Base-by-base conservation (phyloP, 2,888 invertebrate genomes). In the Lacanobia wlatinum region DNA sequence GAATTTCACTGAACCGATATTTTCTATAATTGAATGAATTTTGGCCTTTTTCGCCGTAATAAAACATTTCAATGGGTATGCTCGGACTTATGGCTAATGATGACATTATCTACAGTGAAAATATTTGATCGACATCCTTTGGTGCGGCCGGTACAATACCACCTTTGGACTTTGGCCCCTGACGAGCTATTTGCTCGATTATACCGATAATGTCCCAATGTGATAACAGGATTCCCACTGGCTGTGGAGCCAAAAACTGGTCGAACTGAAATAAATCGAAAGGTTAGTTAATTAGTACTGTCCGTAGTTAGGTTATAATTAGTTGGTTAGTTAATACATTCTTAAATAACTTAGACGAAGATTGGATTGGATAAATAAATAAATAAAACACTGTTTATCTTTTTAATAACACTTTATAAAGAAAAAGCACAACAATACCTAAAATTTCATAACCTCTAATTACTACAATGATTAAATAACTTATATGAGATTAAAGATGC, bases 181-280 rank as follows among this genome's bases (percentile, higher is more conserved):
- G 18, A 74, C 10, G 61, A 75, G 18, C 23, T 8, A 28, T 18
- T 52, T 4, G 68, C 63, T 8, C 46, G 61, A 50, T 84, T 84
- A 18, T 85, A 87, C 8, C 85, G 80, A 21, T 84, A 61, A 18
- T 53, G 38, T 5, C 78, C 75, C 18, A 82, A 50, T 10, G 69
- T 68, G 9, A 87, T 66, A 14, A 84, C 83, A 18, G 83, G 81
- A 34, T 78, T 84, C 4, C 87, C 88, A 14, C 43, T 52, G 46
- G 64, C 61, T 16, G 85, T 83, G 23, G 40, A 56, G 34, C 76
- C 61, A 58, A 83, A 80, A n/a, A 80, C n/a, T 38, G 76, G 70
- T 6, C 46, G 56, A 48, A 34, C 77, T 76, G 56, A 50, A 80
- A 80, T 34, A 65, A 28, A 58, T 18, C 9, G 10, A 16, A 16